Evolutionary conservation across 2,113 vertebrate species (phyloP).

Genomic region (Corythoichthys intestinalis): DNA sequence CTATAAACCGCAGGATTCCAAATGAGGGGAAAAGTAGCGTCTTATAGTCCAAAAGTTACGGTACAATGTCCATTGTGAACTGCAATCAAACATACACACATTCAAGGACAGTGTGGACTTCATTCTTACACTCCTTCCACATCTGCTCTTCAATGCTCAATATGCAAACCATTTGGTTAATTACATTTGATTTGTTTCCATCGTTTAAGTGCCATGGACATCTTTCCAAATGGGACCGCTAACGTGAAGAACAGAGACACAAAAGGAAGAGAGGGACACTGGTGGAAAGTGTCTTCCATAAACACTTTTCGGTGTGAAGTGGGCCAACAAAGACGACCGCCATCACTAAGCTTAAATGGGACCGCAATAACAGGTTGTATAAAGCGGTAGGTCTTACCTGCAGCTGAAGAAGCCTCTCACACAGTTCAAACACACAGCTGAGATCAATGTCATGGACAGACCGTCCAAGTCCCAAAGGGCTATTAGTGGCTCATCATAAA

Average conservation of each 20-base stretch:
- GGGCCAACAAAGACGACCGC: slow-evolving; percentile 21
- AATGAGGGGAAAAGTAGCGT: no score
- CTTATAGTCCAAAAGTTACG: no score
- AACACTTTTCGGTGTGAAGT: not conserved
- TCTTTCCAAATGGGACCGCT: slow-evolving; percentile 34
- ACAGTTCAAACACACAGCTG: slow-evolving; percentile 1
- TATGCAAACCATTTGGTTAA: slow-evolving; percentile 16
- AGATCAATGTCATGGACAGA: slow-evolving; percentile 32
- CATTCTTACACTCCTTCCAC: slow-evolving; percentile 14
- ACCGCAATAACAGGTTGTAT: slow-evolving; percentile 22
- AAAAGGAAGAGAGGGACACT: slow-evolving; percentile 7
- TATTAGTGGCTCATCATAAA: slow-evolving; percentile 31
- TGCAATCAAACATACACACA: slow-evolving; percentile 18
- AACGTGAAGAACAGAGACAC: slow-evolving; percentile 15
- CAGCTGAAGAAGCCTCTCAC: not conserved
- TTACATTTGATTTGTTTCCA: slow-evolving; percentile 31
- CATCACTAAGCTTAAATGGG: slow-evolving; percentile 12
- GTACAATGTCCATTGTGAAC: no score
- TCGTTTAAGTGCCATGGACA: not conserved
- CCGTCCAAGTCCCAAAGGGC: slow-evolving; percentile 7
- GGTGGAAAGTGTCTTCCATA: slow-evolving; percentile 30
- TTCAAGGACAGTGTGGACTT: not conserved
- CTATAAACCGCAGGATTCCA: no score
- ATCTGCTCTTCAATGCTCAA: slow-evolving; percentile 30
- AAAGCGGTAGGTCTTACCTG: not conserved